A percentile compares a stretch with the other conserved stretches of the same genome.
phyloP scores from a whole-genome alignment of 2,797 vertebrate species.

The Fistularia commersonii region DNA sequence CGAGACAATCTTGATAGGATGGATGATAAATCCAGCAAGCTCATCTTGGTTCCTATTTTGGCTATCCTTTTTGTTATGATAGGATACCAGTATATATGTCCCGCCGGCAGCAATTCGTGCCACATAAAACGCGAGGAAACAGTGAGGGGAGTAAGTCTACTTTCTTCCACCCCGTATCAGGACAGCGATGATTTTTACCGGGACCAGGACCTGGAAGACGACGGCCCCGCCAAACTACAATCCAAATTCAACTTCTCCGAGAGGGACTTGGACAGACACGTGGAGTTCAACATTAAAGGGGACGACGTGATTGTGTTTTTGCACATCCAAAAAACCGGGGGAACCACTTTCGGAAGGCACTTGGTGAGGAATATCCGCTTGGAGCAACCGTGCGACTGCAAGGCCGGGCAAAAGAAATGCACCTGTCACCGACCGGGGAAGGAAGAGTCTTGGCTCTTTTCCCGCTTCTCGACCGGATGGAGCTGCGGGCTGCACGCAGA shows the following conservation, averaged over 20 bases:
- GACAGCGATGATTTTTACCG: slow-evolving; percentile 73
- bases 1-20: slow-evolving; percentile 77
- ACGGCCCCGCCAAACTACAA: slow-evolving; percentile 65
- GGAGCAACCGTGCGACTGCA: slow-evolving; percentile 94
- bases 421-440: slow-evolving; percentile 91
- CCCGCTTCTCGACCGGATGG: slow-evolving; percentile 96
- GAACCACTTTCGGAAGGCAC: slow-evolving; percentile 94
- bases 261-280: slow-evolving; percentile 85
- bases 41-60: slow-evolving; percentile 88
- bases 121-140: slow-evolving; percentile 78
- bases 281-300: slow-evolving; percentile 90
- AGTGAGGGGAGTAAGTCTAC: slow-evolving; percentile 69
- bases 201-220: slow-evolving; percentile 77
- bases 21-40: slow-evolving; percentile 93
- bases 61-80: slow-evolving; percentile 91
- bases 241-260: slow-evolving; percentile 86
- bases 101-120: slow-evolving; percentile 84
- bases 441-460: slow-evolving; percentile 97
- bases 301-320: slow-evolving; percentile 95
- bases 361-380: slow-evolving; percentile 95
- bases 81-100: slow-evolving; percentile 93
- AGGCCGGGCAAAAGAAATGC: slow-evolving; percentile 95
- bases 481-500: slow-evolving; percentile 97
- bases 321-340: slow-evolving; percentile 98
- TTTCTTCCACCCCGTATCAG: slow-evolving; percentile 59